phyloP scores from a whole-genome alignment of 2,797 vertebrate species.

The Alca torda region DNA sequence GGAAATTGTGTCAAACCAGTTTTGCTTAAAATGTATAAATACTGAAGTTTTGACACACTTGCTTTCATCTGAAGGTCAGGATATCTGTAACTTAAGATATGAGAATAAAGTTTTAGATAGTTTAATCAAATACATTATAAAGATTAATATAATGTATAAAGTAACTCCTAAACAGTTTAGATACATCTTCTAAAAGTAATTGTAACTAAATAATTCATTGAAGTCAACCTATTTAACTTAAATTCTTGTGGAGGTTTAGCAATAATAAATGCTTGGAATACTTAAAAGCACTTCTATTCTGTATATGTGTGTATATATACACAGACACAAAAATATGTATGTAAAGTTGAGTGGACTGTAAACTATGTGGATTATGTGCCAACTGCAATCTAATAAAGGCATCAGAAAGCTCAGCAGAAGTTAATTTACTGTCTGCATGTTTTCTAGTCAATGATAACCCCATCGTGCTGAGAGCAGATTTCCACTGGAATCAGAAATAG shows the following conservation, averaged over 20 bases:
- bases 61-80: background rate
- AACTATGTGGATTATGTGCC: background rate
- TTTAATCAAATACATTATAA: background rate
- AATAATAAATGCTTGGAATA: background rate
- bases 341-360: background rate
- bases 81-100: background rate
- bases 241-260: background rate
- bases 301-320: fast-evolving
- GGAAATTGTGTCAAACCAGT: background rate
- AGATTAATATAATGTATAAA: background rate
- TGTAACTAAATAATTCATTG: background rate
- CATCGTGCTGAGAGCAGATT: background rate
- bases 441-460: background rate
- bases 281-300: background rate
- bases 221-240: background rate
- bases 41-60: background rate
- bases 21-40: constrained; percentile 13
- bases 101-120: background rate
- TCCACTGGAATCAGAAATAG: background rate
- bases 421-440: background rate
- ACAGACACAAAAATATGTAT: background rate
- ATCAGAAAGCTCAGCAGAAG: background rate
- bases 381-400: background rate
- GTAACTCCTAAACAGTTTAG: background rate
- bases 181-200: background rate